These are phyloP conservation scores for Capreolus pygargus DNA, from an alignment of 2,113 vertebrate species.

Conservation along the genomic window DNA sequence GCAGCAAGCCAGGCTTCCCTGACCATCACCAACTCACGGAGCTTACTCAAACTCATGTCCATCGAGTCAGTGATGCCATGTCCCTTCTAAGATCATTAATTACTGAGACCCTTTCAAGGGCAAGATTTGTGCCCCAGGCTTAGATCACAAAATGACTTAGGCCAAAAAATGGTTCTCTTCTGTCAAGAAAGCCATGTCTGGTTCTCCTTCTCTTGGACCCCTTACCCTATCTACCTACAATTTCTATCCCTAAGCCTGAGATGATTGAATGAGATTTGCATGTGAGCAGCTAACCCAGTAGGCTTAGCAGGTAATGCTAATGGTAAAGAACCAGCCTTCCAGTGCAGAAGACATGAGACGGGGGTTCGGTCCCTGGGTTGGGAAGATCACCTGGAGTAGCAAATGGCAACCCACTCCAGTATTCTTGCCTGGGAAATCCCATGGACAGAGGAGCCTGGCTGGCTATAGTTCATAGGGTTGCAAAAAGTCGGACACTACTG, in stretches of 20 bases:
- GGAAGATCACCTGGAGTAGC: background rate
- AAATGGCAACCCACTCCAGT: background rate
- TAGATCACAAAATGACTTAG: background rate
- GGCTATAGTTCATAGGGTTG: background rate
- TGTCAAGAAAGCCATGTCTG: background rate
- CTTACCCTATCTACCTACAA: background rate
- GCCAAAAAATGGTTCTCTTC: background rate
- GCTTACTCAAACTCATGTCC: background rate
- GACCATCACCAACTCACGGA: background rate
- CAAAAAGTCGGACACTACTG: background rate
- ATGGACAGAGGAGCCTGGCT: background rate
- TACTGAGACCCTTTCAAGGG: background rate
- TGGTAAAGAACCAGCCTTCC: background rate
- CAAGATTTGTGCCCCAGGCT: background rate
- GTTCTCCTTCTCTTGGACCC: background rate
- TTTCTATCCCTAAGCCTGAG: background rate
- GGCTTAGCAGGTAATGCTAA: background rate
- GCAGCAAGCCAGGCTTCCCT: background rate
- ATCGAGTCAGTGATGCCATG: background rate
- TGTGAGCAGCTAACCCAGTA: background rate
- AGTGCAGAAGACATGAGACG: background rate
- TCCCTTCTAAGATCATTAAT: background rate
- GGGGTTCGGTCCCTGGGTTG: background rate
- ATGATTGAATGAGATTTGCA: background rate
- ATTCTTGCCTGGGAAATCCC: background rate